Base-by-base conservation (phyloP, 1,140 invertebrate genomes). In the Pararge aegeria region DNA sequence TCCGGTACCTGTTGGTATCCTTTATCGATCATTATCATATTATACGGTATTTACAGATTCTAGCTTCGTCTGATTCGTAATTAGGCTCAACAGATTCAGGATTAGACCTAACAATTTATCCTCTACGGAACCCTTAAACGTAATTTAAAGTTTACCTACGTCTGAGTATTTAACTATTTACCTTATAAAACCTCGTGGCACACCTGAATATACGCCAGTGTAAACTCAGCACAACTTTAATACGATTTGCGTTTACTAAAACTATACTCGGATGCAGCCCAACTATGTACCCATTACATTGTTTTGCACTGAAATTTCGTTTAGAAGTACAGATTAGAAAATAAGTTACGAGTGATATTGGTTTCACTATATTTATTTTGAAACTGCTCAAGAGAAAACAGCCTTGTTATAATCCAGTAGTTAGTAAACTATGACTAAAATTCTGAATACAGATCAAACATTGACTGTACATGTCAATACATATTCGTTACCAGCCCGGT, bases 151-250 rank as follows among this genome's bases (percentile, higher is more conserved):
- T 34, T 34, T 12, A 1, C 7, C 2, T 12, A 34, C 12, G 10
- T n/a, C 30, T 34, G 30, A 10, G 0, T 34, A 27, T 27, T 27
- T 27, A 27, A 27, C 1, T 27, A 27, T 27, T 27, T 9, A 27
- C 27, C 27, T 4, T 27, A 18, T 42, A 42, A 42, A 42, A 18
- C 12, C 16, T 42, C 16, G 2, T 16, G 18, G 15, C n/a, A n/a
- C 42, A 46, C 42, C 42, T 46, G 42, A 69, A 78, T 68, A 51
- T 49, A 37, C 42, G 74, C 78, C 76, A 78, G 73, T 68, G 67
- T 61, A 78, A 77, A 74, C 78, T 75, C 66, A 50, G 55, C 70
- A 56, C 50, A 73, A 73, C 72, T 74, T 56, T 78, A 78, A 81
- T 75, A 79, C 73, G 66, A 79, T 81, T 79, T 64, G 34, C 21